Evolutionary conservation across 2,113 vertebrate species (phyloP).

Genomic region (Stegastes partitus): DNA sequence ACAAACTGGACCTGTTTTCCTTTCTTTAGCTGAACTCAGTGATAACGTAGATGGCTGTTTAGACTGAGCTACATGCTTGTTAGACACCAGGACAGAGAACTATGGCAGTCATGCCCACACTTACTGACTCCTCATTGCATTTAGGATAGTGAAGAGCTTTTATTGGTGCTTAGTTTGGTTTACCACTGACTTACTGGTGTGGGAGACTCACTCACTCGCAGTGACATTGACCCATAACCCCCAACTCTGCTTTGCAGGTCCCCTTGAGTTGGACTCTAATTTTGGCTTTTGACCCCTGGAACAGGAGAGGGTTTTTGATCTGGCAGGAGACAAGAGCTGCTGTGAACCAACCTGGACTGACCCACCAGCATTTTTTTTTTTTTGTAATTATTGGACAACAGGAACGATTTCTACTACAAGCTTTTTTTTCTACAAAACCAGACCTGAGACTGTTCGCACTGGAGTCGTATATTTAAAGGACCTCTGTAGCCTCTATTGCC

Average conservation of each 20-base stretch:
- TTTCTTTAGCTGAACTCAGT: conserved; percentile 52
- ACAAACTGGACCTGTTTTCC: conserved; percentile 73
- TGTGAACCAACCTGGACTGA: conserved; percentile 70
- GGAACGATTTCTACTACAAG: conserved; percentile 24
- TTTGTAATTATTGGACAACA: conserved; percentile 38
- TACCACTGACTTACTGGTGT: conserved; percentile 24
- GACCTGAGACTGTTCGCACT: conserved; percentile 32
- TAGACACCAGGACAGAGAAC: conserved; percentile 37
- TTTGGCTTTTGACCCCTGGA: conserved; percentile 70
- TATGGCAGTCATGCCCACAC: conserved; percentile 39
- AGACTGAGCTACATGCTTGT: conserved; percentile 39
- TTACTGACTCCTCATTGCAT: conserved; percentile 9
- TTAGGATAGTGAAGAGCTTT: conserved; percentile 24
- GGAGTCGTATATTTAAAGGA: conserved; percentile 64
- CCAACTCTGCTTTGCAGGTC: conserved; percentile 85
- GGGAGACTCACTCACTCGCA: conserved; percentile 73
- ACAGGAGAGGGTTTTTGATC: conserved; percentile 74
- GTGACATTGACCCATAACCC: conserved; percentile 85
- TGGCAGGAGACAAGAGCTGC: conserved; percentile 79
- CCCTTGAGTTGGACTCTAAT: conserved; percentile 68
- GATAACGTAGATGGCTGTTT: conserved; percentile 43
- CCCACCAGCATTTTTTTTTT: conserved; percentile 57
- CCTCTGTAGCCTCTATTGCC: conserved; percentile 52
- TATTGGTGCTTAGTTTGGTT: conserved; percentile 41
- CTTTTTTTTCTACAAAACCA: conserved; percentile 16